A percentile compares a stretch with the other conserved stretches of the same genome.
phyloP scores from a whole-genome alignment of 2,113 vertebrate species.

The Thamnophis sirtalis region DNA sequence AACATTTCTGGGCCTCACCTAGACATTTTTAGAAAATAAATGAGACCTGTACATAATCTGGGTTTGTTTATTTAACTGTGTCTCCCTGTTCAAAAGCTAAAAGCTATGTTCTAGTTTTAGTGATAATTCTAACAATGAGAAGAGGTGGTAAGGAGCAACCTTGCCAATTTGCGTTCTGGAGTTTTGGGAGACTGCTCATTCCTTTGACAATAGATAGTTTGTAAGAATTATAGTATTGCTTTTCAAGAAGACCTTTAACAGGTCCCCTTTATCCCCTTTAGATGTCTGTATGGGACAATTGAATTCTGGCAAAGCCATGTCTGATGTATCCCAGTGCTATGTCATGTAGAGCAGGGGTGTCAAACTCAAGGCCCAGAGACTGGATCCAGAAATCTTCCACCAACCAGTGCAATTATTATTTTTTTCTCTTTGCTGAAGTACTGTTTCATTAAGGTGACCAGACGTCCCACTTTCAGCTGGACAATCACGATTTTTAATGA shows the following conservation, averaged over 20 bases:
- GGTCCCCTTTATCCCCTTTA: neutral
- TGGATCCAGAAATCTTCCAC: neutral
- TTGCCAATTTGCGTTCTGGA: neutral
- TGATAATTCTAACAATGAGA: neutral
- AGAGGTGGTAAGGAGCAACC: neutral
- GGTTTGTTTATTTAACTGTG: neutral
- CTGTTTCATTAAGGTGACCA: too few species aligned
- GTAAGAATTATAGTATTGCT: neutral
- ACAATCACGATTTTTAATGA: too few species aligned
- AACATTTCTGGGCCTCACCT: neutral
- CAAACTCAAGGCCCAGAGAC: too few species aligned
- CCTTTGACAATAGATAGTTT: neutral
- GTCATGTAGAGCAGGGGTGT: neutral
- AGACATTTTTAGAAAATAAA: neutral
- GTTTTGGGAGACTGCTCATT: neutral
- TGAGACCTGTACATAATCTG: neutral
- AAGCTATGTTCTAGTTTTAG: neutral
- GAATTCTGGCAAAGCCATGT: neutral
- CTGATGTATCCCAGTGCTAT: neutral
- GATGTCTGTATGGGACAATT: neutral
- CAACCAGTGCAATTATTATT: neutral
- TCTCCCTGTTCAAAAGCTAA: neutral
- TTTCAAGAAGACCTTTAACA: neutral
- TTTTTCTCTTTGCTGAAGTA: neutral
- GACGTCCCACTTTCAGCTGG: too few species aligned